phyloP scores from a whole-genome alignment of 2,888 invertebrate genomes.

The Pyrochroa serraticornis region DNA sequence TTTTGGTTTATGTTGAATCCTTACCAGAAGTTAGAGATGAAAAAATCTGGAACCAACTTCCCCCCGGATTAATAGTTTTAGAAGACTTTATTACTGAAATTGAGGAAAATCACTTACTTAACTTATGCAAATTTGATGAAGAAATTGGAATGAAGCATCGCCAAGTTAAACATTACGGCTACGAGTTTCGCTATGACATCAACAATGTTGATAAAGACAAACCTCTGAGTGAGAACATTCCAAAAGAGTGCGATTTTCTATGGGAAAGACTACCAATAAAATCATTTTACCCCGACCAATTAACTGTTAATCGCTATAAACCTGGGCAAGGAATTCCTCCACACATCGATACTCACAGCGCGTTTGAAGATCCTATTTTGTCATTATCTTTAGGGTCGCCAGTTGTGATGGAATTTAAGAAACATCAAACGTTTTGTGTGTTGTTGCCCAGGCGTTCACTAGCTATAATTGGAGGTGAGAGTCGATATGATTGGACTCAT shows the following conservation, averaged over 20 bases:
- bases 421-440: slow-evolving; percentile 66
- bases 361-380: slow-evolving; percentile 87
- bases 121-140: slow-evolving; percentile 63
- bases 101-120: slow-evolving; percentile 70
- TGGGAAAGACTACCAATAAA: slow-evolving; percentile 61
- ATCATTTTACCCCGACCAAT: slow-evolving; percentile 71
- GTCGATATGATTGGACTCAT: slow-evolving; percentile 80
- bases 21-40: slow-evolving; percentile 40
- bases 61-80: slow-evolving; percentile 73
- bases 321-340: slow-evolving; percentile 94
- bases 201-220: slow-evolving; percentile 80
- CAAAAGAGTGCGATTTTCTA: slow-evolving; percentile 70
- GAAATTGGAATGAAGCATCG: slow-evolving; percentile 73
- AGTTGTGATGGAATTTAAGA: slow-evolving; percentile 89
- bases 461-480: slow-evolving; percentile 78
- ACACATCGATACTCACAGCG: slow-evolving; percentile 94
- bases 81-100: slow-evolving; percentile 72
- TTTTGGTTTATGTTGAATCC: slow-evolving; percentile 67
- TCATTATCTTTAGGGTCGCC: slow-evolving; percentile 84
- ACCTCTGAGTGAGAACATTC: slow-evolving; percentile 73
- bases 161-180: slow-evolving; percentile 89
- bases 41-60: slow-evolving; percentile 57
- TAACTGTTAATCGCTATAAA: slow-evolving; percentile 83
- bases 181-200: slow-evolving; percentile 85
- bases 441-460: slow-evolving; percentile 74